Conservation (phyloP, 2,888 invertebrate genomes). For the Hyposoter didymator region DNA sequence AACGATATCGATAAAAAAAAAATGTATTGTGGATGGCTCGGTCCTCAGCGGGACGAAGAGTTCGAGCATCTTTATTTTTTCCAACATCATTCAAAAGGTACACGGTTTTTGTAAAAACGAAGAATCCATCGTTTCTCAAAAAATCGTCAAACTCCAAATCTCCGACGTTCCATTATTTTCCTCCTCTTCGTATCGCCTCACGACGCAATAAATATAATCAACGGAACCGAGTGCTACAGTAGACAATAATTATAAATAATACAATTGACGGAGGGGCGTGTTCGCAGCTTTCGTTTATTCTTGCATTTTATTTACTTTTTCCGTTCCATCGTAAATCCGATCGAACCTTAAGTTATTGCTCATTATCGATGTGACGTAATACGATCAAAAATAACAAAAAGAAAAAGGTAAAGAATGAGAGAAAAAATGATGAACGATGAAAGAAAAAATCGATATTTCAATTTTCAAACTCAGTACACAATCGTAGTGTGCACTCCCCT, state of each 20-base stretch:
- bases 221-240: constrained; percentile 77
- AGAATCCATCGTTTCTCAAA: constrained; percentile 72
- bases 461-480: background rate
- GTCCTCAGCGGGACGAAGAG: constrained; percentile 80
- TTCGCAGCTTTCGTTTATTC: constrained; percentile 32
- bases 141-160: constrained; percentile 69
- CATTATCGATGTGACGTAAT: constrained; percentile 17
- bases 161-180: constrained; percentile 32
- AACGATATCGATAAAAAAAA: constrained; percentile 53
- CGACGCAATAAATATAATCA: constrained; percentile 80
- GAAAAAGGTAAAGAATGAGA: background rate
- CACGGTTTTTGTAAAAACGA: constrained; percentile 77
- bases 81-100: constrained; percentile 34
- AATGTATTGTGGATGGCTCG: constrained; percentile 72
- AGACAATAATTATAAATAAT: constrained; percentile 63
- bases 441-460: background rate
- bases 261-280: constrained; percentile 45
- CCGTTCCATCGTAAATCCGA: constrained; percentile 11
- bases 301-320: constrained; percentile 33
- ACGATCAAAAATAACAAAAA: constrained; percentile 38
- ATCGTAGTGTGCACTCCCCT: constrained; percentile 32
- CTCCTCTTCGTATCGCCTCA: constrained; percentile 40
- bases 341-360: constrained; percentile 52
- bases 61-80: constrained; percentile 28
- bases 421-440: background rate